These are phyloP conservation scores for Cynocephalus volans DNA, from an alignment of 2,113 vertebrate genomes.

Conservation along the genomic window DNA sequence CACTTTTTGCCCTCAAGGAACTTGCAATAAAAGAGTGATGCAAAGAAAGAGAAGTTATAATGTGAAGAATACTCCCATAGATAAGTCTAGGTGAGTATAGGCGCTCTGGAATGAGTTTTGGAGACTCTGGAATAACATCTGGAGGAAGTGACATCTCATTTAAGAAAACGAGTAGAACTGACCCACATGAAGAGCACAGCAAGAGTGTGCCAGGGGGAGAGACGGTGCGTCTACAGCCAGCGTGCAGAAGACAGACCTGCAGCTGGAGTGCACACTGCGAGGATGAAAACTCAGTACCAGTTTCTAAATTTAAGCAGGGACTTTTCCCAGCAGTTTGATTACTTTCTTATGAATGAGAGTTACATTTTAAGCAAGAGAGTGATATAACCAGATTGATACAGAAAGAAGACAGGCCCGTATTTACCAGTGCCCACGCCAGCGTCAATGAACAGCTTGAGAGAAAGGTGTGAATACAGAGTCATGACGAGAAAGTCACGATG, in stretches of 20 bases:
- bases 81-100: too few species aligned
- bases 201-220: not conserved
- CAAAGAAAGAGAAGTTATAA: not conserved
- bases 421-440: too few species aligned
- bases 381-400: not conserved
- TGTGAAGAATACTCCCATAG: not conserved
- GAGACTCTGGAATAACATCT: not conserved
- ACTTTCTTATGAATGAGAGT: not conserved
- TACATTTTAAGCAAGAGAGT: not conserved
- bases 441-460: not conserved
- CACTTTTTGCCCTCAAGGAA: not conserved
- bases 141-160: not conserved
- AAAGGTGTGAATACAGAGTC: not conserved
- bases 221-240: too few species aligned
- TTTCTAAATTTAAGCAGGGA: not conserved
- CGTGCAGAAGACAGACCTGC: not conserved
- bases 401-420: not conserved
- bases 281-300: not conserved
- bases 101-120: not conserved
- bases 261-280: too few species aligned
- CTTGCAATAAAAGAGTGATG: not conserved
- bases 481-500: too few species aligned
- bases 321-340: not conserved
- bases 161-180: not conserved
- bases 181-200: not conserved